Conservation (phyloP, 2,113 vertebrate species). For the Donacobius atricapilla region DNA sequence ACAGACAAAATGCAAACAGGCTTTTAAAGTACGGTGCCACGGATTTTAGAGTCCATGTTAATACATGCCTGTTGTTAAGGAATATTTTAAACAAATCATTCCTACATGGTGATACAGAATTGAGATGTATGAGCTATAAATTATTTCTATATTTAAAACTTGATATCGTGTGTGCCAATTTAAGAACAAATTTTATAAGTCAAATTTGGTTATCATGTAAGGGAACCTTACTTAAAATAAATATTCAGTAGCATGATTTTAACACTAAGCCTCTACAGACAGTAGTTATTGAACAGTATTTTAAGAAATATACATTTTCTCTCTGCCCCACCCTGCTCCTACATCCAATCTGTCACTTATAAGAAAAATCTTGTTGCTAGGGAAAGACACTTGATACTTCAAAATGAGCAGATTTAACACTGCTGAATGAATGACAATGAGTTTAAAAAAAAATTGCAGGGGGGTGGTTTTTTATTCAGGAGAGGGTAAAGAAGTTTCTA, state of each 20-base stretch:
- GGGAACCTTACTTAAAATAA: background rate
- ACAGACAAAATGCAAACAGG: conserved; percentile 70
- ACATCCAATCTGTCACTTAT: conserved; percentile 11
- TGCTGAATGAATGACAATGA: background rate
- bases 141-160: conserved; percentile 25
- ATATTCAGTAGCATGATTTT: background rate
- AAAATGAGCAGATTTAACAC: conserved; percentile 2
- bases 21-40: conserved; percentile 32
- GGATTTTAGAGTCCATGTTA: background rate
- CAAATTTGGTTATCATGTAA: background rate
- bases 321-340: conserved; percentile 55
- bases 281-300: background rate
- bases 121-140: background rate
- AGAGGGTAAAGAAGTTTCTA: conserved; percentile 35
- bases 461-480: background rate
- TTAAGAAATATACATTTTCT: conserved; percentile 15
- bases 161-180: accelerated
- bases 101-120: background rate
- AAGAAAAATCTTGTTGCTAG: conserved; percentile 41
- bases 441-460: background rate
- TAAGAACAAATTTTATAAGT: background rate
- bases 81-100: conserved; percentile 26
- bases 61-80: background rate
- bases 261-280: background rate
- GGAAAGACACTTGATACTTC: background rate